These are phyloP conservation scores for Lycorma delicatula DNA, from an alignment of 1,140 invertebrate genomes.

Conservation along the genomic window DNA sequence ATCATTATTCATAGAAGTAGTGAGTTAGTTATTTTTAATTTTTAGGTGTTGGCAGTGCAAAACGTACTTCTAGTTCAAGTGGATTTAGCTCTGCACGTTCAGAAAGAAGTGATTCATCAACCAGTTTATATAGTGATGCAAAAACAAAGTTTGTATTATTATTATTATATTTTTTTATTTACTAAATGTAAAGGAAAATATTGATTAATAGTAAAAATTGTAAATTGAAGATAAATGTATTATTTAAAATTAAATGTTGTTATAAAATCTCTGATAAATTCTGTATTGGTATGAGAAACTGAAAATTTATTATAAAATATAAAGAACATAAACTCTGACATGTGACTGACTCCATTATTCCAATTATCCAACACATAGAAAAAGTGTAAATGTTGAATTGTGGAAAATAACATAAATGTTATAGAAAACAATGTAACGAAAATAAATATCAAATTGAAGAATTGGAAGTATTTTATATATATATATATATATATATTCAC, in stretches of 20 bases:
- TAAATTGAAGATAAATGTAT: background rate
- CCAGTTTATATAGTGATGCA: conserved; percentile 39
- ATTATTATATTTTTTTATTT: too few relatives aligned
- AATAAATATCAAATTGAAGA: too few relatives aligned
- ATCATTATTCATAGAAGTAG: too few relatives aligned
- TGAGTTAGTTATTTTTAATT: conserved; percentile 6
- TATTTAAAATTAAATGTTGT: background rate
- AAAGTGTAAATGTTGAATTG: too few relatives aligned
- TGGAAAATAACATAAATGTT: too few relatives aligned
- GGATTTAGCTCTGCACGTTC: conserved; percentile 83
- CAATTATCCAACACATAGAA: too few relatives aligned
- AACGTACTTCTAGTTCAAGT: conserved; percentile 79
- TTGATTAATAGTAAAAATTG: background rate
- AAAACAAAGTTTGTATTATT: conserved; percentile 25
- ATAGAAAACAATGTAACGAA: too few relatives aligned
- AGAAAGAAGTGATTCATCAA: conserved; percentile 66
- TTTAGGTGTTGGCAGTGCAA: conserved; percentile 47
- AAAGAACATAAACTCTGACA: too few relatives aligned
- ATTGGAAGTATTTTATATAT: too few relatives aligned
- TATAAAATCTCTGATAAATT: background rate
- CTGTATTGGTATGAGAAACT: background rate
- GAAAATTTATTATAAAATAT: too few relatives aligned
- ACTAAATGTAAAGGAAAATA: conserved; percentile 1
- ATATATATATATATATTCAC: too few relatives aligned
- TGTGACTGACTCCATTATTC: too few relatives aligned